Evolutionary conservation across 2,888 invertebrate species (phyloP).

Genomic region (Polia nebulosa): DNA sequence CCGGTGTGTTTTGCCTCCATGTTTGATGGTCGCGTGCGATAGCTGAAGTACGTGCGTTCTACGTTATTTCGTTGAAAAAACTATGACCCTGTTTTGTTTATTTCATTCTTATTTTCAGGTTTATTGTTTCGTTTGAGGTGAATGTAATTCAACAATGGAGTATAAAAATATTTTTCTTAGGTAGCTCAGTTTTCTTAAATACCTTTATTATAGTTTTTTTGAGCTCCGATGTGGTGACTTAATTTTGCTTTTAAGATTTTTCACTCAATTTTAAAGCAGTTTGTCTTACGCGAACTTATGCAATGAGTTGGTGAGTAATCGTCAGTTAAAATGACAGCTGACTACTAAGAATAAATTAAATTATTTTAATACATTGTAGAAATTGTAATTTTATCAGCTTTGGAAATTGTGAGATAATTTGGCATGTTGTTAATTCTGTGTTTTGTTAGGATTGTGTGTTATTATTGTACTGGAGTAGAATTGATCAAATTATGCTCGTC

Average conservation of each 20-base stretch:
- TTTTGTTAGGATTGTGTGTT: background rate
- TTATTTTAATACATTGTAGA: conserved; percentile 4
- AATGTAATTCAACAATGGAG: background rate
- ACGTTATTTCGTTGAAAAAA: background rate
- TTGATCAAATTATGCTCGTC: background rate
- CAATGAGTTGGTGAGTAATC: background rate
- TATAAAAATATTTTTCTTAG: background rate
- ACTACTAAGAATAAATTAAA: background rate
- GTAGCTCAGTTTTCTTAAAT: background rate
- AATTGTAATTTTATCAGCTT: background rate
- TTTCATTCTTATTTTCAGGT: background rate
- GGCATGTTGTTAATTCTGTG: background rate
- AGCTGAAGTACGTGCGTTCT: conserved; percentile 1
- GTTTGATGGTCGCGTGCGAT: conserved; percentile 23
- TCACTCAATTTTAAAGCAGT: background rate
- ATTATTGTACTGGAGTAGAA: background rate
- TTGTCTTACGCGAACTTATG: conserved; percentile 4
- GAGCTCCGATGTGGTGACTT: background rate
- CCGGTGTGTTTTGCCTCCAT: conserved; percentile 17
- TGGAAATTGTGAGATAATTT: background rate
- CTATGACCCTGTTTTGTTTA: background rate
- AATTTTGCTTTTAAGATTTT: background rate
- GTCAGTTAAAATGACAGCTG: conserved; percentile 21
- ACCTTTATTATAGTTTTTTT: background rate
- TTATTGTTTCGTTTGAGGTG: background rate